A percentile compares a stretch with the other conserved stretches of the same genome.
These are phyloP conservation scores for Punctoribates punctum DNA, from an alignment of 2,888 invertebrate species.

Conservation along the genomic window DNA sequence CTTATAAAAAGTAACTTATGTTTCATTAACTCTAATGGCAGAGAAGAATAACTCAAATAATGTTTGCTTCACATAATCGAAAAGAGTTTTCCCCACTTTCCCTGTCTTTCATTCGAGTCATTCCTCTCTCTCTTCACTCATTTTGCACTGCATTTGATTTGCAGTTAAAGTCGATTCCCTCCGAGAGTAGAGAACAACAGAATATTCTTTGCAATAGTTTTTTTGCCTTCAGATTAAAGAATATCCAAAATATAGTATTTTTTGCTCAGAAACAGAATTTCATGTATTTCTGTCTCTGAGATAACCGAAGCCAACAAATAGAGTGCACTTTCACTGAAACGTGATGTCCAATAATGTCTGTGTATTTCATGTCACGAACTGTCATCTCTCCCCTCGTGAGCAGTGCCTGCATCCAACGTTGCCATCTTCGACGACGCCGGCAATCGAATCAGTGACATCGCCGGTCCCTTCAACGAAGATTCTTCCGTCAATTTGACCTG, in stretches of 20 bases:
- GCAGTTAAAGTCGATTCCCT: slow-evolving; percentile 26
- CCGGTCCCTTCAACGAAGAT: slow-evolving; percentile 52
- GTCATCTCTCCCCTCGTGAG: background rate
- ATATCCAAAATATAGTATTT: background rate
- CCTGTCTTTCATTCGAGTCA: background rate
- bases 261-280: background rate
- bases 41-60: slow-evolving; percentile 20
- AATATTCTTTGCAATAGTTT: background rate
- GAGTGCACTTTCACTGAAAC: background rate
- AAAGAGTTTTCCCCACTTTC: background rate
- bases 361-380: slow-evolving; percentile 24
- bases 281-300: background rate
- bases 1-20: slow-evolving; percentile 18
- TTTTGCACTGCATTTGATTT: slow-evolving; percentile 20
- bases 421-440: slow-evolving; percentile 39
- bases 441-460: slow-evolving; percentile 40
- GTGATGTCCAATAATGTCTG: slow-evolving; percentile 15
- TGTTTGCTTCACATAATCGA: slow-evolving; percentile 9
- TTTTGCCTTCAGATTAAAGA: background rate
- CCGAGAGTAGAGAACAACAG: background rate
- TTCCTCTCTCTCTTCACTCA: too few relatives aligned
- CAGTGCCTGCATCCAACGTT: slow-evolving; percentile 42
- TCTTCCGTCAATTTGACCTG: slow-evolving; percentile 51
- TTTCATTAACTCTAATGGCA: slow-evolving; percentile 29
- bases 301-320: slow-evolving; percentile 20